Percentiles rank a stretch among this genome's conserved stretches.
phyloP scores from a whole-genome alignment of 1,140 invertebrate genomes.

The Fopius arisanus region DNA sequence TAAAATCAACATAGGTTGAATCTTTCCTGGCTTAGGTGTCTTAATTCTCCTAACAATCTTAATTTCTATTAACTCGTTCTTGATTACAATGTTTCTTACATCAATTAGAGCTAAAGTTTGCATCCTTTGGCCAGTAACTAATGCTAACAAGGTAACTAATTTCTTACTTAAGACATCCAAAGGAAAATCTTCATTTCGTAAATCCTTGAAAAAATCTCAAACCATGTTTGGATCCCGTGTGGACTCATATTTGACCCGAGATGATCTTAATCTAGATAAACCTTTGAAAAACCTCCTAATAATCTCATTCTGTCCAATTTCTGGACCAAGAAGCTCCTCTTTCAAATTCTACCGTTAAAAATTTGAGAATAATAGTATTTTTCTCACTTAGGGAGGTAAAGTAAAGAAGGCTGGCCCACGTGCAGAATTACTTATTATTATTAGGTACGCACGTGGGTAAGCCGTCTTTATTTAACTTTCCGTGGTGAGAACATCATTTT shows the following conservation, averaged over 20 bases:
- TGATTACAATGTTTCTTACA: not conserved
- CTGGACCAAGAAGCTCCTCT: not conserved
- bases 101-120: not conserved
- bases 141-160: not conserved
- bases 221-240: conserved; percentile 14
- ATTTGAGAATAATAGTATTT: not conserved
- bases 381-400: too few species aligned
- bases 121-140: conserved; percentile 4
- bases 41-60: conserved; percentile 8
- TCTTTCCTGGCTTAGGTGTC: not conserved
- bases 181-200: not conserved
- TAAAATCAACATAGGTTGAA: not conserved
- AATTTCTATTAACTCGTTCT: not conserved
- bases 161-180: conserved; percentile 2
- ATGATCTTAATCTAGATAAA: not conserved
- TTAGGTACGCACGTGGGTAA: too few species aligned
- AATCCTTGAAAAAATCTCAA: too few species aligned
- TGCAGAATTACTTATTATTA: too few species aligned
- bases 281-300: conserved; percentile 1
- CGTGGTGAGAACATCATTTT: too few species aligned
- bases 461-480: too few species aligned
- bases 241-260: not conserved
- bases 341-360: not conserved
- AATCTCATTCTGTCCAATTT: not conserved
- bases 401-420: too few species aligned